Percentiles rank a stretch among this genome's conserved stretches.
phyloP scores from a whole-genome alignment of 2,888 invertebrate genomes.

The Napeogenes sylphis region DNA sequence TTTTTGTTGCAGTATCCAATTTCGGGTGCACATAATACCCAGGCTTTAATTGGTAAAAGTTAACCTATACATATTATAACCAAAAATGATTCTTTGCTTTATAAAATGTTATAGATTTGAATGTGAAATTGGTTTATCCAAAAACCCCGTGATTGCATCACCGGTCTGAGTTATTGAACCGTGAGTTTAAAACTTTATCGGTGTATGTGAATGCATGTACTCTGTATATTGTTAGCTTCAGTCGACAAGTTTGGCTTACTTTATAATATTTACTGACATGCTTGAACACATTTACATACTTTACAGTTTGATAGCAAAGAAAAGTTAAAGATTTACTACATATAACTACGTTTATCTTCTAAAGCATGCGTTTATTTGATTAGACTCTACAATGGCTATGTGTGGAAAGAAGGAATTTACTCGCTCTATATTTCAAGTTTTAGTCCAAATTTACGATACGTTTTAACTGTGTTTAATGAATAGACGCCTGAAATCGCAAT shows the following conservation, averaged over 20 bases:
- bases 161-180: conserved; percentile 53
- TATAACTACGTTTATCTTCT: not conserved
- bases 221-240: conserved; percentile 16
- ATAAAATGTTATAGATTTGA: conserved; percentile 44
- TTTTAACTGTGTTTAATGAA: conserved; percentile 9
- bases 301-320: too few relatives aligned
- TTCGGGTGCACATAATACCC: too few relatives aligned
- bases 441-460: conserved; percentile 5
- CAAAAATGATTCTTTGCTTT: conserved; percentile 36
- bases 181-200: conserved; percentile 46
- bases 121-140: conserved; percentile 55
- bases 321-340: conserved; percentile 1
- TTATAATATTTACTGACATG: conserved; percentile 13
- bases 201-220: conserved; percentile 29
- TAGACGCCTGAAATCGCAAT: conserved; percentile 9
- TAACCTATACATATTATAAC: not conserved
- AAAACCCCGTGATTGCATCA: conserved; percentile 53
- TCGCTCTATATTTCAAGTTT: conserved; percentile 1
- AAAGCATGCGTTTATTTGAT: not conserved
- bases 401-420: conserved; percentile 4
- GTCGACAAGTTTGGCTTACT: conserved; percentile 14
- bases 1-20: too few relatives aligned
- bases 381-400: not conserved
- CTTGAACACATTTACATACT: conserved; percentile 5
- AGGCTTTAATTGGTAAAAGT: conserved; percentile 37